Evolutionary conservation across 2,888 invertebrate genomes (phyloP), one percentile per base, ranked within the genome.

Genomic region (Hirtodrosophila cameraria): DNA sequence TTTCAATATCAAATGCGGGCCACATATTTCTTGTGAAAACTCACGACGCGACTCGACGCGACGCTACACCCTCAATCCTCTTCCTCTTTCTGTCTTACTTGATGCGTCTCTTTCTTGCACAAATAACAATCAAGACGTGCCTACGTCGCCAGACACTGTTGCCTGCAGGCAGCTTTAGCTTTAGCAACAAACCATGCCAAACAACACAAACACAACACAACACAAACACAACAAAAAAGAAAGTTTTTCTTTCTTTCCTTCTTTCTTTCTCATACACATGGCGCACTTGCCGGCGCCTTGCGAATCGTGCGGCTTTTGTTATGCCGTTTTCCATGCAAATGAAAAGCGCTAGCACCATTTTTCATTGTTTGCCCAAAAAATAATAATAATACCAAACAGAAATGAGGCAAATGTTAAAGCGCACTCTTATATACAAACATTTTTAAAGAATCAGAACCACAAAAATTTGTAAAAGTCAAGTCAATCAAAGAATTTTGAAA

Each of bases 191-290:
- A 28, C 18, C 27, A 16, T 6, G 46, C 36, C 8, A 7, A 6
- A 30, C 48, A 28, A 63, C 30, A 28, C 11, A 54, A 28, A 53
- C 27, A 50, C 46, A 28, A 41, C 38, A 18, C 45, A 36, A 15
- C 20, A 38, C 28, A 18, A 30, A 18, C 18, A 5, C 25, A 46
- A 62, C 50, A 42, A 70, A 70, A 73, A 70, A 76, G 79, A 79
- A 79, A 79, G 79, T 79, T 79, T 79, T 71, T 72, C 72, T 66
- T n/a, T n/a, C n/a, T n/a, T n/a, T n/a, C n/a, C n/a, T n/a, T n/a
- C n/a, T n/a, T n/a, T n/a, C n/a, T 63, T 81, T 77, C 53, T 55
- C 65, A 71, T 31, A 7, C 46, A 53, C 52, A 43, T 36, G 35
- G 35, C 49, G 64, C 77, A 64, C 66, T 77, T 74, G 65, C 71